Conservation (phyloP, 2,113 vertebrate species). For the Phoenicopterus ruber region DNA sequence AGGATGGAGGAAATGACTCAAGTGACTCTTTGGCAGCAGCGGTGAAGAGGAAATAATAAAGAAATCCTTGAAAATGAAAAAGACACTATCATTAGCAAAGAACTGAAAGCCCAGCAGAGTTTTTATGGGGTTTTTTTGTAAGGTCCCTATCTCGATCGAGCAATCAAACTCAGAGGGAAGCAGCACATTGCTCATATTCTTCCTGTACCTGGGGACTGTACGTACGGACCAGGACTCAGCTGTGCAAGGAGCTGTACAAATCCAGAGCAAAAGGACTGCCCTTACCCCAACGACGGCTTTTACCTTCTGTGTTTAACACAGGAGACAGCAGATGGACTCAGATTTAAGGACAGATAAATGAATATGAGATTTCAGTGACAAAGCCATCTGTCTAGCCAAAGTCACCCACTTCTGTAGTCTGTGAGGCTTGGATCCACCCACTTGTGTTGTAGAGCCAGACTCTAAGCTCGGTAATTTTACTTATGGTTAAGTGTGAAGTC, state of each 20-base stretch:
- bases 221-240: fast-evolving
- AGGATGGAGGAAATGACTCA: slow-evolving; percentile 43
- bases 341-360: slow-evolving; percentile 31
- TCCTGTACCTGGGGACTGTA: not conserved
- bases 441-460: slow-evolving; percentile 40
- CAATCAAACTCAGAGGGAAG: not conserved
- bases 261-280: not conserved
- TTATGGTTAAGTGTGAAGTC: not conserved
- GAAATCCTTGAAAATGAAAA: slow-evolving; percentile 43
- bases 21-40: not conserved
- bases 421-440: slow-evolving; percentile 44
- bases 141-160: not conserved
- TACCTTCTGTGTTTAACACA: not conserved
- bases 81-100: not conserved
- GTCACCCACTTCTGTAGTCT: slow-evolving; percentile 54
- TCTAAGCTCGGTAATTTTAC: slow-evolving; percentile 16
- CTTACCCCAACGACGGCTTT: not conserved
- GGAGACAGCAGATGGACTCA: slow-evolving; percentile 35
- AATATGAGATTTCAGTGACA: slow-evolving; percentile 15
- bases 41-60: not conserved
- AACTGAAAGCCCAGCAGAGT: not conserved
- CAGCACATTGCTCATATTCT: not conserved
- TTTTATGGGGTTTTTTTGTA: not conserved
- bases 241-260: not conserved
- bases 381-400: slow-evolving; percentile 61